phyloP scores from a whole-genome alignment of 2,113 vertebrate species.

The Mesoclemmys tuberculata region DNA sequence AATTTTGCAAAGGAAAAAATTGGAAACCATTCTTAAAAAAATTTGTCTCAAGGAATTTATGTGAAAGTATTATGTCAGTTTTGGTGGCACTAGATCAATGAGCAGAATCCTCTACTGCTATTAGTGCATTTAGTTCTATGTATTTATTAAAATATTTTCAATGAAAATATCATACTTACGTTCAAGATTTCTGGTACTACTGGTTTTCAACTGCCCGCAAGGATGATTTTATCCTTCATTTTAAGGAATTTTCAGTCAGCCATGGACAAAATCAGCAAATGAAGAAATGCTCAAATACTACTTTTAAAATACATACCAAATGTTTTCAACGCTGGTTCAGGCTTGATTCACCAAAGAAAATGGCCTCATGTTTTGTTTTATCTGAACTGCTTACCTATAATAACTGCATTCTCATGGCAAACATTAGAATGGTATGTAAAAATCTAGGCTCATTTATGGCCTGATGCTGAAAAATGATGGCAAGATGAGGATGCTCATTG shows the following conservation, averaged over 20 bases:
- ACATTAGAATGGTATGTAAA: neutral
- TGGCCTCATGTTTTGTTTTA: neutral
- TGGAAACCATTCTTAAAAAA: neutral
- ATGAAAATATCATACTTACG: neutral
- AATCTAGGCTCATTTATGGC: neutral
- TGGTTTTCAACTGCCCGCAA: neutral
- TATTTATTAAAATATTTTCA: accelerated
- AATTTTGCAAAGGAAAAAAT: neutral
- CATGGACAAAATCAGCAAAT: neutral
- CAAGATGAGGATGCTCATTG: neutral
- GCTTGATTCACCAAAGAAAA: neutral
- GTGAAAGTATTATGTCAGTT: neutral
- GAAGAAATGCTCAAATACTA: neutral
- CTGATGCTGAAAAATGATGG: neutral
- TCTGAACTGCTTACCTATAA: neutral
- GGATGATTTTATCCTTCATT: neutral
- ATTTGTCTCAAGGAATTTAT: accelerated
- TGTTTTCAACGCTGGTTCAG: neutral
- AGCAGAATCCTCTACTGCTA: neutral
- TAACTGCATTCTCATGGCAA: neutral
- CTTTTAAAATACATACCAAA: neutral
- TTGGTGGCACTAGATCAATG: neutral
- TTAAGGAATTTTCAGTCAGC: neutral
- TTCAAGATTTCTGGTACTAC: neutral
- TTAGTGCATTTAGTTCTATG: neutral